Conservation (phyloP, 2,888 invertebrate species). For the Ectemnius cavifrons region DNA sequence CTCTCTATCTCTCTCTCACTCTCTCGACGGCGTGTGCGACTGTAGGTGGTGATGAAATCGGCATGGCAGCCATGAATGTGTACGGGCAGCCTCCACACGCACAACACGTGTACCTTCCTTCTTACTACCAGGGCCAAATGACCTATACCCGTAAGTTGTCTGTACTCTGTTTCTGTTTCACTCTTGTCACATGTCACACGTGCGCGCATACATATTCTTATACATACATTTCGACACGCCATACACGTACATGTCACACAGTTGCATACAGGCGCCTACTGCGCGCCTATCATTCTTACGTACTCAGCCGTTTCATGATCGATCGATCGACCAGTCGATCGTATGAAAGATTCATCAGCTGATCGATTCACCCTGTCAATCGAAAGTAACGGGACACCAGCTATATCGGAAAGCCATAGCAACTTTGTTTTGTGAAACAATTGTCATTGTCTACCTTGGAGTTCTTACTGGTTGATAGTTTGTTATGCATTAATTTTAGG, state of each 20-base stretch:
- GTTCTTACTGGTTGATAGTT: too few relatives aligned
- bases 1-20: too few relatives aligned
- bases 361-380: background rate
- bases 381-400: background rate
- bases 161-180: constrained; percentile 64
- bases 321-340: constrained; percentile 32
- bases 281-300: constrained; percentile 18
- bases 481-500: too few relatives aligned
- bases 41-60: constrained; percentile 78
- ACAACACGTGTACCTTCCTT: constrained; percentile 90
- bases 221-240: constrained; percentile 29
- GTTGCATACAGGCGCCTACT: background rate
- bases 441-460: too few relatives aligned
- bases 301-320: constrained; percentile 22
- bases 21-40: constrained; percentile 62
- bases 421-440: too few relatives aligned
- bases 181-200: constrained; percentile 55
- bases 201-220: constrained; percentile 47
- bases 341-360: background rate
- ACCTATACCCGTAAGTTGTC: constrained; percentile 88
- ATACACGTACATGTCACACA: constrained; percentile 14
- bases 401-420: background rate
- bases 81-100: constrained; percentile 87
- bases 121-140: constrained; percentile 89
- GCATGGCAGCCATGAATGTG: constrained; percentile 81